Conservation (phyloP, 2,888 invertebrate species). For the Hyposoter dolosus region DNA sequence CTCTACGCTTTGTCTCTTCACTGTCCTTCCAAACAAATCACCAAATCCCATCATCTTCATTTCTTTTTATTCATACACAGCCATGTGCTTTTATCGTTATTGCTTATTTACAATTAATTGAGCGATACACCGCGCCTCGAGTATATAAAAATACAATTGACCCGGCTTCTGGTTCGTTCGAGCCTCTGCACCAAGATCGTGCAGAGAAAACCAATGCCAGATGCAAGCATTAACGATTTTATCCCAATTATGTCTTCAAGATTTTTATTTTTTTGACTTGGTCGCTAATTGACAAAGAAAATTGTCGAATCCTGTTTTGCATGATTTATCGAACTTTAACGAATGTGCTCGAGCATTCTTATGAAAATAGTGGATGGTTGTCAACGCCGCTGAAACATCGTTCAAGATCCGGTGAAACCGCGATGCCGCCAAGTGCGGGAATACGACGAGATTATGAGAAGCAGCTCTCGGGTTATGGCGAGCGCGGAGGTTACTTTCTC, state of each 20-base stretch:
- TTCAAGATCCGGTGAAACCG: conserved; percentile 3
- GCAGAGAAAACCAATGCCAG: not conserved
- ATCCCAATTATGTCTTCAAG: not conserved
- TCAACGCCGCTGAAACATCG: not conserved
- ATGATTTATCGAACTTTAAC: not conserved
- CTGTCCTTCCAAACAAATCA: not conserved
- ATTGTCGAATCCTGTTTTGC: not conserved
- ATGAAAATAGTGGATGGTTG: not conserved
- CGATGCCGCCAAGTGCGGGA: conserved; percentile 31
- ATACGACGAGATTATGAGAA: not conserved
- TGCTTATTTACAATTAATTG: not conserved
- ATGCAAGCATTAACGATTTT: not conserved
- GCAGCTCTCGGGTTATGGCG: conserved; percentile 50
- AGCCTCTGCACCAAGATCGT: not conserved
- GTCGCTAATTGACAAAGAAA: not conserved
- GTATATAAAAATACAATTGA: not conserved
- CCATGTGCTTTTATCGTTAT: not conserved
- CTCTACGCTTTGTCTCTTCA: conserved; percentile 20
- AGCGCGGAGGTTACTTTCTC: conserved; percentile 74
- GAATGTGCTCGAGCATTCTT: too few relatives aligned
- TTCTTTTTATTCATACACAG: not conserved
- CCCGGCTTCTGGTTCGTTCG: not conserved
- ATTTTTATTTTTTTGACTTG: not conserved
- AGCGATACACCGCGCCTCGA: not conserved
- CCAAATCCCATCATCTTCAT: not conserved